Base-by-base conservation (phyloP, 1,140 invertebrate species). In the Zophobas morio region DNA sequence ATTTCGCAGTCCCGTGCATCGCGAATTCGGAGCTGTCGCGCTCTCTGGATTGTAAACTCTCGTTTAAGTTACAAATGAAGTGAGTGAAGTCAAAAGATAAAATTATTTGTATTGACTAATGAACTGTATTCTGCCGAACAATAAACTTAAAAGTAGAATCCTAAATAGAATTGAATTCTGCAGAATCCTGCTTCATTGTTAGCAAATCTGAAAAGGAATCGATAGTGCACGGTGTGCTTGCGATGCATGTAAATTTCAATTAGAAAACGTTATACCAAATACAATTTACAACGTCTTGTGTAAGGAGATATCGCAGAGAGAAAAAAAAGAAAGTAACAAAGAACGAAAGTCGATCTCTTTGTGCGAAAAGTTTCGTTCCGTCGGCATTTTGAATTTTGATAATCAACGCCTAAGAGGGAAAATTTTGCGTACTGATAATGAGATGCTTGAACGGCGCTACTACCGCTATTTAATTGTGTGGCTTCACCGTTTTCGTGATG, bases 401-500 rank as follows among this genome's bases (percentile, higher is more conserved):
- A 40, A 66, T 66, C 60, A 66, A 36, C 37, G 35, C 32, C 60
- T 66, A 66, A 66, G 60, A 66, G 60, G 42, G 60, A 66, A 66
- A 66, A 66, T 66, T 66, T 66, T 42, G 37, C 60, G 57, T 63
- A 63, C 57, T 63, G 35, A 63, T 63, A 63, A 63, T 63, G 57
- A 34, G 32, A 63, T 63, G 57, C 37, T 63, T 42, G 57, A 63
- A 63, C 57, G 42, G 57, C 57, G 60, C 33, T 66, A 40, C 60
- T 66, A 66, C 60, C 60, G 60, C 60, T 66, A 66, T 66, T 66
- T 66, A 66, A 66, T 66, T 66, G 60, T 66, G 60, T 40, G 60
- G 60, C 60, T n/a, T 57, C 34, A 57, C 54, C 54, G 54, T 57
- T 66, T 42, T 66, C 60, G 60, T 66, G 60, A 66, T 66, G 60